These are phyloP conservation scores for Malurus elegans DNA, from an alignment of 2,113 vertebrate species.

Conservation along the genomic window DNA sequence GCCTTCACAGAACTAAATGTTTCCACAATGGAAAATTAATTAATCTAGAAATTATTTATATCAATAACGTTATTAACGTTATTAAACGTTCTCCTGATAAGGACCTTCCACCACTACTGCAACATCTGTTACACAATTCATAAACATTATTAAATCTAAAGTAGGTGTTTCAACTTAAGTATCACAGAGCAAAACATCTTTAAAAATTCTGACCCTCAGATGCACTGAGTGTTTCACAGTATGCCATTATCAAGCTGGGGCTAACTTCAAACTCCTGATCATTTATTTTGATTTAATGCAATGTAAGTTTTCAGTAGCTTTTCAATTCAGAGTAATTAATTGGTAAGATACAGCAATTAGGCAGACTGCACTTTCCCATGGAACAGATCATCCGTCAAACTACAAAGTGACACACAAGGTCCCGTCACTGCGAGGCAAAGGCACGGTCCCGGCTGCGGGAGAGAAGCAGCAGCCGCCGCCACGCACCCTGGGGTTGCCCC, in stretches of 20 bases:
- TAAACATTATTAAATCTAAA: not conserved
- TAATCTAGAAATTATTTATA: not conserved
- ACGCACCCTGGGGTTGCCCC: rapidly evolving
- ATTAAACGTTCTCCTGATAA: not conserved
- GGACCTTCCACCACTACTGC: not conserved
- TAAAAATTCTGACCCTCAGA: not conserved
- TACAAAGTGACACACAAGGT: rapidly evolving
- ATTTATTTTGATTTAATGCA: not conserved
- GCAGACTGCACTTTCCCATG: not conserved
- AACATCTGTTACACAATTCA: not conserved
- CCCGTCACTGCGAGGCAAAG: not conserved
- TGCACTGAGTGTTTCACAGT: not conserved
- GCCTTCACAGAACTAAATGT: not conserved
- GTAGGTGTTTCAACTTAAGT: not conserved
- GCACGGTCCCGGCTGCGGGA: rapidly evolving
- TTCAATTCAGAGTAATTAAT: not conserved
- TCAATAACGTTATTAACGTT: not conserved
- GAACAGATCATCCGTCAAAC: not conserved
- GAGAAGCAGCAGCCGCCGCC: not conserved
- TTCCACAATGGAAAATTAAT: not conserved
- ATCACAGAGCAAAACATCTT: not conserved
- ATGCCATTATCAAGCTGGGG: not conserved
- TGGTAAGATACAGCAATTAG: not conserved
- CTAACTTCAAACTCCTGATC: not conserved
- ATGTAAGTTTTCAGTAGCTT: not conserved